These are phyloP conservation scores for Hybognathus amarus DNA, from an alignment of 2,797 vertebrate genomes.

Conservation along the genomic window DNA sequence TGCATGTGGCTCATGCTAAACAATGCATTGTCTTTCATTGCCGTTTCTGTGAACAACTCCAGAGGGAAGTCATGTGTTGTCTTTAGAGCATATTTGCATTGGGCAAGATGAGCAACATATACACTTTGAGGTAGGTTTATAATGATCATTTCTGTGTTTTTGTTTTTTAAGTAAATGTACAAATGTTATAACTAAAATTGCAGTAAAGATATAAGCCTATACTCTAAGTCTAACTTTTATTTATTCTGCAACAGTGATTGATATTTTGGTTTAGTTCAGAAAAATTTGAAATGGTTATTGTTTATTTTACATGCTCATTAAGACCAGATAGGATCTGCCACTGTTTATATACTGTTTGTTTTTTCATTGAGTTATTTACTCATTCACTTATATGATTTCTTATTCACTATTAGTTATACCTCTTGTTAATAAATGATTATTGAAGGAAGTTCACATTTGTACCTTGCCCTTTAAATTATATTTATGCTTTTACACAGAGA, in stretches of 20 bases:
- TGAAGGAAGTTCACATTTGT: neutral
- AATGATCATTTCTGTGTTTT: neutral
- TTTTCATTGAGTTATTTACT: neutral
- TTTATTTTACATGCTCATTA: neutral
- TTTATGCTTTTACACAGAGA: constrained; percentile 40
- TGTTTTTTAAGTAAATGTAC: neutral
- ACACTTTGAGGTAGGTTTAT: constrained; percentile 51
- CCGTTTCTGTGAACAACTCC: constrained; percentile 36
- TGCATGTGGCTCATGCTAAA: constrained; percentile 17
- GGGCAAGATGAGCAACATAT: constrained; percentile 58
- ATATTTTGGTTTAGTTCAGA: neutral
- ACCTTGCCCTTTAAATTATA: neutral
- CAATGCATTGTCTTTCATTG: constrained; percentile 21
- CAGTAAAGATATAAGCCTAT: neutral
- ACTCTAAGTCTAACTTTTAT: neutral
- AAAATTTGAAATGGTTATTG: neutral
- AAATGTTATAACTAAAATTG: neutral
- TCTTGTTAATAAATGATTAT: neutral
- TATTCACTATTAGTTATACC: neutral
- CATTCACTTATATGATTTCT: neutral
- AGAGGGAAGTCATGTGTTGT: constrained; percentile 41
- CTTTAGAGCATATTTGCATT: constrained; percentile 5
- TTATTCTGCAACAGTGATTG: neutral
- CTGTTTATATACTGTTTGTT: neutral
- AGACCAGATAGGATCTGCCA: neutral